Evolutionary conservation across 2,797 vertebrate genomes (phyloP), one percentile per base, ranked within the genome.

Genomic region (Lagorchestes hirsutus): DNA sequence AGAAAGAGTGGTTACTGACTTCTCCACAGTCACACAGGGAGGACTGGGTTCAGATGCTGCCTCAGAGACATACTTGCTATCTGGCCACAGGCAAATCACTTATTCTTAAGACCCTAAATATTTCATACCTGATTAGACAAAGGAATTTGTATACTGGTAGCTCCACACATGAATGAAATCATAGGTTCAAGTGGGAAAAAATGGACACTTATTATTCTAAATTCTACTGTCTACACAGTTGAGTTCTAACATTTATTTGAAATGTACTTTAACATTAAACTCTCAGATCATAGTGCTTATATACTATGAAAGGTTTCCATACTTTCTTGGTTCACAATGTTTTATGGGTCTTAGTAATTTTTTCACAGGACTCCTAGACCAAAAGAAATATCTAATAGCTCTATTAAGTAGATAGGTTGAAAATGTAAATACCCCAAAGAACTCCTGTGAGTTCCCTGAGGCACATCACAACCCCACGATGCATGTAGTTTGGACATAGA

Each of bases 191-290:
- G 74, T 40, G 8, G 74, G 74, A 3, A 4, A 46, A 82, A 46
- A 46, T 8, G 74, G 40, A 82, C 18, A 40, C 3, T 46, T 46
- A 0, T 92, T 55, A 91, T 31, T 90, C 67, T 90, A 93, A 95
- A 95, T 55, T 94, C 90, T 82, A 95, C 29, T 54, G 91, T 91
- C 54, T 93, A 54, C 82, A 92, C 94, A 95, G 95, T 92, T 92
- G 94, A 55, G 40, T 95, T 58, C 52, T 95, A 96, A 92, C 93
- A 95, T 90, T 94, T 97, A 95, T 90, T 95, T 97, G 59, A 96
- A 96, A 93, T 97, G 54, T 87, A 90, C 67, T 82, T 82, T 82
- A 46, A 90, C 62, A 91, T 93, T 95, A 94, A 92, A 91, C 58
- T n/a, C 8, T 55, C 40, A 92, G 93, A 87, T 93, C 55, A 96